These are phyloP conservation scores for Rhingia campestris DNA, from an alignment of 2,888 invertebrate species.

Conservation along the genomic window DNA sequence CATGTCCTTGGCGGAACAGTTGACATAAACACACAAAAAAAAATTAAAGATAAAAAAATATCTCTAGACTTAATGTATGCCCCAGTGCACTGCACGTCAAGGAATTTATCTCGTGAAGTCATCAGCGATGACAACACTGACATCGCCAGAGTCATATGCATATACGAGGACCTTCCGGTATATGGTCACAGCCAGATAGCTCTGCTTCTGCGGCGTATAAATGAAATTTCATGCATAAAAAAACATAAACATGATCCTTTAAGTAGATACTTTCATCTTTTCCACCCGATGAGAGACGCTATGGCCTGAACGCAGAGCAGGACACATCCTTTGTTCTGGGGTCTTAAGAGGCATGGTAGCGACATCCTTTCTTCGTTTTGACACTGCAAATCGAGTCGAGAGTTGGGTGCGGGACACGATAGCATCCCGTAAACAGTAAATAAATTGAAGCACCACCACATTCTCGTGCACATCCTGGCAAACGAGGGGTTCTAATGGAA, in stretches of 20 bases:
- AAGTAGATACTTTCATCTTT: slow-evolving; percentile 67
- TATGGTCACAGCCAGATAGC: slow-evolving; percentile 33
- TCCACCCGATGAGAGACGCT: slow-evolving; percentile 51
- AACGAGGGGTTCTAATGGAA: neutral
- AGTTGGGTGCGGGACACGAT: neutral
- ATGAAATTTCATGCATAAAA: slow-evolving; percentile 69
- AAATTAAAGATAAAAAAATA: slow-evolving; percentile 9
- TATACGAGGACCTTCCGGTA: slow-evolving; percentile 29
- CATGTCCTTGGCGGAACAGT: slow-evolving; percentile 48
- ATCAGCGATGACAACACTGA: slow-evolving; percentile 51
- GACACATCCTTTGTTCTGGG: slow-evolving; percentile 45
- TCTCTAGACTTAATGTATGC: slow-evolving; percentile 31
- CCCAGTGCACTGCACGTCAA: slow-evolving; percentile 52
- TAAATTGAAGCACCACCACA: slow-evolving; percentile 49
- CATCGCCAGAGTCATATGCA: slow-evolving; percentile 44
- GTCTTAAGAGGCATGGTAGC: slow-evolving; percentile 19
- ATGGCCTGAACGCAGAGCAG: slow-evolving; percentile 19
- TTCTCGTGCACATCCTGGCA: slow-evolving; percentile 30
- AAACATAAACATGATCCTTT: slow-evolving; percentile 68
- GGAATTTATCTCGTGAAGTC: slow-evolving; percentile 61
- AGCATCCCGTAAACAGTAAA: slow-evolving; percentile 51
- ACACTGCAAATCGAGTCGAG: slow-evolving; percentile 10
- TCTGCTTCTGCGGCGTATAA: slow-evolving; percentile 38
- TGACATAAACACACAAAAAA: slow-evolving; percentile 18
- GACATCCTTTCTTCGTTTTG: slow-evolving; percentile 44